Evolutionary conservation across 2,888 invertebrate species (phyloP), one percentile per base, ranked within the genome.

Genomic region (Eilema caniola): DNA sequence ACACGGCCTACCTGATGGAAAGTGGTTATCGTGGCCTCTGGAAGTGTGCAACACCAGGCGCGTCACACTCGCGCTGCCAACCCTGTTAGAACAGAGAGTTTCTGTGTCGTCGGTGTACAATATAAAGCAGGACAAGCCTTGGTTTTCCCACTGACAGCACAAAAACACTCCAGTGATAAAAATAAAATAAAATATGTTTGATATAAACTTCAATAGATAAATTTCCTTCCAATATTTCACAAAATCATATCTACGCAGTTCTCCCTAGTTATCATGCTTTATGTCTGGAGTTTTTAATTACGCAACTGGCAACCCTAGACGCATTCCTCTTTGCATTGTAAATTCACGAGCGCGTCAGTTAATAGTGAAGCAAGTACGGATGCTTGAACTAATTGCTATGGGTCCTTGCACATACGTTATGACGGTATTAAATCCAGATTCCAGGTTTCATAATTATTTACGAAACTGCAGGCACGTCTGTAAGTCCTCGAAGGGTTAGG

Each of bases 301-400:
- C 1, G 23, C 2, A 23, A 28, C 31, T 31, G 23, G 33, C 23
- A 62, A 24, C 16, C 24, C 67, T 62, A 11, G 16, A 1, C 37
- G 25, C 23, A 56, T 33, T 53, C 33, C 56, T 16, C 53, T 33
- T 62, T 68, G 56, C 31, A 56, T 68, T 56, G 25, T 56, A 62
- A 62, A 25, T 56, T 62, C 67, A 56, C 25, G n/a, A 33, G 56
- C 14, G 37, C 53, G 62, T 7, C 67, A 62, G 53, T 53, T n/a
- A 47, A 67, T 23, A 66, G 16, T n/a, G 31, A 33, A 57, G 33
- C 57, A 16, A 57, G 14, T 57, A 33, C 3, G 3, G 41, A 53
- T 62, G 28, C 20, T 28, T 23, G 60, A n/a, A 28, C 61, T 60
- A 61, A 67, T 67, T 67, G 61, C 67, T 41, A 41, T n/a, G 41